Evolutionary conservation across 2,113 vertebrate genomes (phyloP).

Genomic region (Anoplopoma fimbria): DNA sequence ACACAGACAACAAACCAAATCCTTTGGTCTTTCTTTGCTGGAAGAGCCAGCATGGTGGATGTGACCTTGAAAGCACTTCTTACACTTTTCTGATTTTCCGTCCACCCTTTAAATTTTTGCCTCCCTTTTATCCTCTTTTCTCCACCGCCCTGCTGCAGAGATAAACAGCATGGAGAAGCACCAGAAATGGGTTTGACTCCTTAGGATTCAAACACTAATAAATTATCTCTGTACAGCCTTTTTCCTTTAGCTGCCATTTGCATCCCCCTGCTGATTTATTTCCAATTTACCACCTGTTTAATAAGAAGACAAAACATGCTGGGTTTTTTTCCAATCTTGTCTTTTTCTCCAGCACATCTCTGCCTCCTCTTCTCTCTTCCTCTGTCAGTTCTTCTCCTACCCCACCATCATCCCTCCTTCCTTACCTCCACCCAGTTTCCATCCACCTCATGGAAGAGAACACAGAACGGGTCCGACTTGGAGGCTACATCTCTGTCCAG

Average conservation of each 20-base stretch:
- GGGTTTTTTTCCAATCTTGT: neutral
- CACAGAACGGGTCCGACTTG: conserved; percentile 98
- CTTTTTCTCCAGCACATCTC: neutral
- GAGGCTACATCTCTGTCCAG: conserved; percentile 97
- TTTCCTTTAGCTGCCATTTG: conserved; percentile 5
- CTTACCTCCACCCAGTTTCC: conserved; percentile 97
- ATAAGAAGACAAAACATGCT: neutral
- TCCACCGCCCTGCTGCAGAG: conserved; percentile 3
- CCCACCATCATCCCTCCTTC: neutral
- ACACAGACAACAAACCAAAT: conserved; percentile 33
- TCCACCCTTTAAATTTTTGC: conserved; percentile 1
- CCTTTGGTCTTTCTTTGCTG: conserved; percentile 6
- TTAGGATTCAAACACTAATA: neutral
- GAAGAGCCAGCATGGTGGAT: neutral
- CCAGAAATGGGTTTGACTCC: conserved; percentile 15
- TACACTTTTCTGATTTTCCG: conserved; percentile 29
- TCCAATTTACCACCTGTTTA: neutral
- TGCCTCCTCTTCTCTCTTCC: neutral
- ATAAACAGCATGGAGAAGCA: conserved; percentile 8
- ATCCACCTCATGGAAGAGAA: conserved; percentile 92
- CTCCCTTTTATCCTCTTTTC: conserved; percentile 29
- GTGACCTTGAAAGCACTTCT: conserved; percentile 27
- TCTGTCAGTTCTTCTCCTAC: neutral
- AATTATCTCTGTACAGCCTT: conserved; percentile 4
- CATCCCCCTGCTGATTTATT: neutral